Percentiles rank a stretch among this genome's conserved stretches.
These are phyloP conservation scores for Bibio marci DNA, from an alignment of 2,888 invertebrate species.

Conservation along the genomic window DNA sequence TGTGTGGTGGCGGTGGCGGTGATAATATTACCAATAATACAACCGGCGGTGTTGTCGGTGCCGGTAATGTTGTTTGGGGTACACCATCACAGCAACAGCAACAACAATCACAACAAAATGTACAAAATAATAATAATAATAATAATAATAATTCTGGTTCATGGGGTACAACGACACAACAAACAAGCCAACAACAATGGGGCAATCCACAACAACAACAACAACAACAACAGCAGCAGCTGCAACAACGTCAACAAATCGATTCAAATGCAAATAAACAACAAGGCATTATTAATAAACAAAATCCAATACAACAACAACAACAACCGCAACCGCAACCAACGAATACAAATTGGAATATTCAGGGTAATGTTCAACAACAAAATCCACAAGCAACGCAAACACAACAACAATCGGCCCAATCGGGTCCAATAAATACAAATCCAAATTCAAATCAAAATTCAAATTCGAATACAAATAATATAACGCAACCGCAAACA, in stretches of 20 bases:
- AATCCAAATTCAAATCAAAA: no score
- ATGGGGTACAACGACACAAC: conserved; percentile 34
- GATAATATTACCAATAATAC: conserved; percentile 38
- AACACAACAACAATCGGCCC: conserved; percentile 15
- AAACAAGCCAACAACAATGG: conserved; percentile 33
- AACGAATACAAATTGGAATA: conserved; percentile 3
- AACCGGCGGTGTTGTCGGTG: conserved; percentile 30
- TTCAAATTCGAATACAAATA: conserved; percentile 17
- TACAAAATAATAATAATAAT: conserved; percentile 11
- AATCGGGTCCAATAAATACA: no score
- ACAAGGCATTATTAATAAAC: conserved; percentile 5
- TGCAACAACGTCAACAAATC: conserved; percentile 14
- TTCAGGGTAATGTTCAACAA: conserved; percentile 1
- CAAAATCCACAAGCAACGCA: background rate
- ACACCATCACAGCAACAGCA: conserved; percentile 12
- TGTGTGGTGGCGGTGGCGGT: conserved; percentile 52
- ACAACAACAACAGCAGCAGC: background rate
- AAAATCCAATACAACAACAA: conserved; percentile 22
- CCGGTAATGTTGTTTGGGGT: no score
- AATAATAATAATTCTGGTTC: conserved; percentile 28
- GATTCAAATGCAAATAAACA: conserved; percentile 23
- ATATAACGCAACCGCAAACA: conserved; percentile 13
- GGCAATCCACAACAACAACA: conserved; percentile 14
- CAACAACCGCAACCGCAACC: conserved; percentile 15
- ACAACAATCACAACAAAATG: conserved; percentile 11